These are phyloP conservation scores for Bhutanitis thaidina DNA, from an alignment of 2,888 invertebrate genomes.

Conservation along the genomic window DNA sequence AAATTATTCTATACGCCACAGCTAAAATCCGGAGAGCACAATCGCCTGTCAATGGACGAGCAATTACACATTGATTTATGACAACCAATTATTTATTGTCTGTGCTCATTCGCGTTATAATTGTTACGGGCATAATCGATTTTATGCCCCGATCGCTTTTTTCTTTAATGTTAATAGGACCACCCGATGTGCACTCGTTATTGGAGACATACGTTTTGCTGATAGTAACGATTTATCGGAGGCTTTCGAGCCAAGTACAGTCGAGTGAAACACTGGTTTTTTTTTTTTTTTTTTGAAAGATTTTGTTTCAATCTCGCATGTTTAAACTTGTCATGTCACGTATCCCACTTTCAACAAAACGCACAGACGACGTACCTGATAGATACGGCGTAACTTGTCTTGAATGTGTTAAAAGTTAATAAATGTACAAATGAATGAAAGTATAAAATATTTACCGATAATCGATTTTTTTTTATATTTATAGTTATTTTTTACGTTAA, in stretches of 20 bases:
- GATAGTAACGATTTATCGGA: constrained; percentile 23
- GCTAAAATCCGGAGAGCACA: constrained; percentile 29
- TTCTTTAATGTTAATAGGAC: constrained; percentile 33
- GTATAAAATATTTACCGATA: too few species aligned
- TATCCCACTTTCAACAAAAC: too few species aligned
- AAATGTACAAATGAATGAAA: too few species aligned
- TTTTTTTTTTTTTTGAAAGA: too few species aligned
- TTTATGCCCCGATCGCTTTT: constrained; percentile 33
- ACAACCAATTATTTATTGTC: constrained; percentile 44
- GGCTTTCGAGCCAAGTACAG: constrained; percentile 9
- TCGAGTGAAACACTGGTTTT: background rate
- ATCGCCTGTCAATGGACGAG: constrained; percentile 30
- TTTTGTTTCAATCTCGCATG: too few species aligned
- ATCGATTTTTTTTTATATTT: too few species aligned
- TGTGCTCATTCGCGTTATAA: constrained; percentile 44
- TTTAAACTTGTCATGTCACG: too few species aligned
- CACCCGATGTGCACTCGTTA: constrained; percentile 35
- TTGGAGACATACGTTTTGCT: constrained; percentile 31
- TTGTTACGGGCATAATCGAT: constrained; percentile 42
- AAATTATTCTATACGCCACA: constrained; percentile 20
- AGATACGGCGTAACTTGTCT: too few species aligned
- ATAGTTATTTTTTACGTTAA: too few species aligned
- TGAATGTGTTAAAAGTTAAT: too few species aligned
- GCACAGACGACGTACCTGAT: too few species aligned
- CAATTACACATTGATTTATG: constrained; percentile 46